Percentiles rank a stretch among this genome's conserved stretches.
These are phyloP conservation scores for Hydractinia echinata DNA, from an alignment of 30 jellyfish, hydroid and myxozoan genomes.

Conservation along the genomic window DNA sequence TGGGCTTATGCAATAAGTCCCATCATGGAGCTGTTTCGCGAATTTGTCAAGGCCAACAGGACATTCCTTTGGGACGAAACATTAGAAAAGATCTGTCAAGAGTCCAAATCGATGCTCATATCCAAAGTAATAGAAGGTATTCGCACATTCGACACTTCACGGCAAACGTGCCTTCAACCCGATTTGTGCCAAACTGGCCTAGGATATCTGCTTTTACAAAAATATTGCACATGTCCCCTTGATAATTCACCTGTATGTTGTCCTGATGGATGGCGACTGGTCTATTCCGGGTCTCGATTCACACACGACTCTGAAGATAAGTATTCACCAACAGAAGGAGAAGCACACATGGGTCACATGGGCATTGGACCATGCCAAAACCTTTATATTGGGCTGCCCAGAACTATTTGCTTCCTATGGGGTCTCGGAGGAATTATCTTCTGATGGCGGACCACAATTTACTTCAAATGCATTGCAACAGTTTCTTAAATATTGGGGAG, in stretches of 20 bases:
- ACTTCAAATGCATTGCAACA: neutral
- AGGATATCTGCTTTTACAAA: conserved; percentile 11
- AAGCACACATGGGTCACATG: neutral
- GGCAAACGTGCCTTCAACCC: conserved; percentile 26
- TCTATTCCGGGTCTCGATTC: neutral
- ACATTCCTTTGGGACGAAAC: neutral
- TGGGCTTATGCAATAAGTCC: conserved; percentile 14
- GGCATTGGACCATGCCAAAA: neutral
- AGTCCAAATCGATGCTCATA: conserved; percentile 12
- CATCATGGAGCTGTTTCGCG: conserved; percentile 22
- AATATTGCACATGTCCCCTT: conserved; percentile 16
- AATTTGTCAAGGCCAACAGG: neutral
- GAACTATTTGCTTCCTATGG: conserved; percentile 1
- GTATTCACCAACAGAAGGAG: conserved; percentile 6
- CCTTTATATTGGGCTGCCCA: neutral
- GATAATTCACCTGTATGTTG: conserved; percentile 5
- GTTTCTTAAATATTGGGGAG: neutral
- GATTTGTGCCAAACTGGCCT: conserved; percentile 27
- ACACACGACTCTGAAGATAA: neutral
- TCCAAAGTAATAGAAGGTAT: conserved; percentile 1
- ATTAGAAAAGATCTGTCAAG: neutral
- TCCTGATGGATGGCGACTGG: conserved; percentile 18
- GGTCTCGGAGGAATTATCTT: conserved; percentile 21
- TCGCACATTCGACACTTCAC: neutral
- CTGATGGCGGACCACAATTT: conserved; percentile 21